Conservation (phyloP, 1,140 invertebrate species). For the Thalassaphorura encarpata region DNA sequence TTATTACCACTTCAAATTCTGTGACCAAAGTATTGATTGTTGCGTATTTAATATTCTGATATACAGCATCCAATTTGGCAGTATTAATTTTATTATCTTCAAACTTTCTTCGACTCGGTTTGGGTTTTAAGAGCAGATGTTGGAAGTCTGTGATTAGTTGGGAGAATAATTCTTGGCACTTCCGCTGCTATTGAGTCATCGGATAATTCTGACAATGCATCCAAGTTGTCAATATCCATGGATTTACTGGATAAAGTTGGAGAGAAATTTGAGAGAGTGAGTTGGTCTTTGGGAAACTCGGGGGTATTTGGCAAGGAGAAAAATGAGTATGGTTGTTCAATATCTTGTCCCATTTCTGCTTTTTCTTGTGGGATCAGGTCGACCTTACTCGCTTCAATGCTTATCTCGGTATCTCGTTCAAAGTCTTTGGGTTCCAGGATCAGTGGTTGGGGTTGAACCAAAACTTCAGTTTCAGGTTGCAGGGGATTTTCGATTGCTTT, state of each 20-base stretch:
- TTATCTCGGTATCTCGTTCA: neutral
- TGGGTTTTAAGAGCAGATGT: too few relatives aligned
- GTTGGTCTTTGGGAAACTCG: neutral
- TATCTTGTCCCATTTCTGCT: neutral
- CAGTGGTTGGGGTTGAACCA: too few relatives aligned
- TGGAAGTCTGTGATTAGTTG: neutral
- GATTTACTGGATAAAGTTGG: slow-evolving; percentile 17
- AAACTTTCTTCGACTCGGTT: too few relatives aligned
- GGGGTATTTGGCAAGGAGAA: neutral
- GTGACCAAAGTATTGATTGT: slow-evolving; percentile 17
- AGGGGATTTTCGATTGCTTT: too few relatives aligned
- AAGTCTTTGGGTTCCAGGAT: too few relatives aligned
- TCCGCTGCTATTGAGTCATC: neutral
- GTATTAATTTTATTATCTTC: neutral
- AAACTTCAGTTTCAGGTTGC: too few relatives aligned
- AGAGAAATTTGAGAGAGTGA: too few relatives aligned
- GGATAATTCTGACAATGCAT: neutral
- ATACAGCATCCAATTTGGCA: slow-evolving; percentile 5
- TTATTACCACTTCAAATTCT: slow-evolving; percentile 18
- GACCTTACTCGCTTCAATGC: too few relatives aligned
- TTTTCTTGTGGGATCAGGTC: neutral
- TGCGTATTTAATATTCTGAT: slow-evolving; percentile 23
- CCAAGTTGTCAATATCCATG: slow-evolving; percentile 16
- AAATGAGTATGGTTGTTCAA: neutral
- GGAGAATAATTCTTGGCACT: neutral